Percentiles rank a stretch among this genome's conserved stretches.
Evolutionary conservation across 2,888 invertebrate species (phyloP).

Genomic region (Thymelicus sylvestris): DNA sequence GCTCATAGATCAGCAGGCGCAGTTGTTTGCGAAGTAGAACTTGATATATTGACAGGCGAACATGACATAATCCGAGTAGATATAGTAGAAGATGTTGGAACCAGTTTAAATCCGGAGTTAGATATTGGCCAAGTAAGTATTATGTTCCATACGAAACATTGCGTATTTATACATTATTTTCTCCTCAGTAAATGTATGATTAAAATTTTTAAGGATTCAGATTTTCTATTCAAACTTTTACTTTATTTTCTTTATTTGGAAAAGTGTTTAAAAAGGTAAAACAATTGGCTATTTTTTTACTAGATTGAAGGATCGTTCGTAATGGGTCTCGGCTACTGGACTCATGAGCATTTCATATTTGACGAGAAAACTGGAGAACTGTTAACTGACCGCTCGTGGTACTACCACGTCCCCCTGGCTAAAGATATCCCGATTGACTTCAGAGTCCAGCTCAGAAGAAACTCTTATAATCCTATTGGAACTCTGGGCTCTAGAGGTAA

Average conservation of each 20-base stretch:
- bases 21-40: constrained; percentile 87
- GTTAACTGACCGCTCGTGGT: constrained; percentile 91
- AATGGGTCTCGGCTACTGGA: constrained; percentile 91
- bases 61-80: constrained; percentile 86
- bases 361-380: constrained; percentile 87
- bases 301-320: constrained; percentile 89
- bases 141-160: background rate
- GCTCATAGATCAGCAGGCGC: constrained; percentile 80
- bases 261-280: too few relatives aligned
- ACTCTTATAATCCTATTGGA: constrained; percentile 77
- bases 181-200: too few relatives aligned
- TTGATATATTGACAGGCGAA: constrained; percentile 90
- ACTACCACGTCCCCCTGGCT: constrained; percentile 88
- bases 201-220: too few relatives aligned
- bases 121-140: constrained; percentile 87
- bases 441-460: constrained; percentile 86
- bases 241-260: too few relatives aligned
- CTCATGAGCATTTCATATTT: constrained; percentile 87
- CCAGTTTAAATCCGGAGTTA: constrained; percentile 86
- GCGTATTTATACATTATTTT: too few relatives aligned
- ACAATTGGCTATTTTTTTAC: too few relatives aligned
- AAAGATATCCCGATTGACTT: constrained; percentile 91
- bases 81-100: constrained; percentile 87
- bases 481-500: constrained; percentile 42
- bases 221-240: too few relatives aligned